These are phyloP conservation scores for Colletes gigas DNA, from an alignment of 1,140 invertebrate species.

Conservation along the genomic window DNA sequence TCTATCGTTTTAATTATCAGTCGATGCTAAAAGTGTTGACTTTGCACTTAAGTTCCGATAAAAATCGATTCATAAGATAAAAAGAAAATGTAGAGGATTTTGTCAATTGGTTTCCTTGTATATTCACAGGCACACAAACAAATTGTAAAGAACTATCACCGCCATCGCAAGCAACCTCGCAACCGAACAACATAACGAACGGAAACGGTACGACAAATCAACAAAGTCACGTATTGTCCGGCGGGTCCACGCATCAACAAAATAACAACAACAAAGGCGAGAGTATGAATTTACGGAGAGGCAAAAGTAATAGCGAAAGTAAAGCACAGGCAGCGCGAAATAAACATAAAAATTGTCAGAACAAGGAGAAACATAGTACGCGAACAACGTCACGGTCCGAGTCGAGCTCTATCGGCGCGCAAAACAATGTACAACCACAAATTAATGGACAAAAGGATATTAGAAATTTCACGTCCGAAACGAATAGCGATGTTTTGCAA, in stretches of 20 bases:
- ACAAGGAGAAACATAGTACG: slow-evolving; percentile 78
- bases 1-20: no score
- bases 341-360: slow-evolving; percentile 80
- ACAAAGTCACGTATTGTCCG: slow-evolving; percentile 65
- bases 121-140: slow-evolving; percentile 72
- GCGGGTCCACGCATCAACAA: slow-evolving; percentile 69
- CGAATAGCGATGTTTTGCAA: slow-evolving; percentile 71
- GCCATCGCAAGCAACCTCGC: slow-evolving; percentile 68
- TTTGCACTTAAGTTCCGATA: no score
- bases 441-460: slow-evolving; percentile 75
- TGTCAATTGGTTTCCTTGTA: background rate
- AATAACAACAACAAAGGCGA: slow-evolving; percentile 80
- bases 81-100: background rate
- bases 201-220: slow-evolving; percentile 69
- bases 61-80: background rate
- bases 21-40: no score
- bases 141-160: slow-evolving; percentile 77
- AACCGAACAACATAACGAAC: slow-evolving; percentile 67
- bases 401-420: slow-evolving; percentile 69
- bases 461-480: slow-evolving; percentile 66
- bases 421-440: slow-evolving; percentile 65
- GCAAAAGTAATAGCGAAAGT: slow-evolving; percentile 80
- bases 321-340: slow-evolving; percentile 79
- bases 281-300: slow-evolving; percentile 71
- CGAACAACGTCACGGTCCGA: slow-evolving; percentile 74